Evolutionary conservation across 1,140 invertebrate species (phyloP).

Genomic region (Pseudachorutes palmiensis): DNA sequence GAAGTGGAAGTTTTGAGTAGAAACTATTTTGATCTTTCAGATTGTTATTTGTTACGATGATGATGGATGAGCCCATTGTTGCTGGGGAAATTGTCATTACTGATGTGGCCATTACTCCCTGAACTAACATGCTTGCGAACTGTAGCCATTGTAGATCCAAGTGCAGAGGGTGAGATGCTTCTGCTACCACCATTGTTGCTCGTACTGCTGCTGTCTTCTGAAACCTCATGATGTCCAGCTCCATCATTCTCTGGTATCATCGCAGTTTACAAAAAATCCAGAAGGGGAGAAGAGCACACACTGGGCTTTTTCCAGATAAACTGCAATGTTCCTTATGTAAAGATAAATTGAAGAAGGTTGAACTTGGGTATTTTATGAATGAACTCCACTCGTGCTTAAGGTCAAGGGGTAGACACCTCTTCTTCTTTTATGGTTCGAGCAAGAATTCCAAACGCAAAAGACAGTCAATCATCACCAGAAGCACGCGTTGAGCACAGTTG

Average conservation of each 20-base stretch:
- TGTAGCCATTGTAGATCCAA: neutral
- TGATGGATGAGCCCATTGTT: slow-evolving; percentile 4
- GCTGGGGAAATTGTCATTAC: neutral
- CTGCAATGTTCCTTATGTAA: too few relatives aligned
- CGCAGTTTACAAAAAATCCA: neutral
- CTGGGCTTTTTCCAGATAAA: neutral
- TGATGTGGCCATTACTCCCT: neutral
- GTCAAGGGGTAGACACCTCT: too few relatives aligned
- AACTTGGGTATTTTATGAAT: neutral
- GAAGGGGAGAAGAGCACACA: neutral
- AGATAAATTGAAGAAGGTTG: neutral
- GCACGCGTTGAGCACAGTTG: too few relatives aligned
- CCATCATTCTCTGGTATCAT: neutral
- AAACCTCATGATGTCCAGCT: neutral
- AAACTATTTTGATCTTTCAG: slow-evolving; percentile 1
- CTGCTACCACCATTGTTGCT: neutral
- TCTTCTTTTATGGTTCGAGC: too few relatives aligned
- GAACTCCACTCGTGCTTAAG: neutral
- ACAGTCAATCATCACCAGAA: too few relatives aligned
- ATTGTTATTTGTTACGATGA: neutral
- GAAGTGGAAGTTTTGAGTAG: neutral
- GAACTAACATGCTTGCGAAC: neutral
- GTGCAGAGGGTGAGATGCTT: neutral
- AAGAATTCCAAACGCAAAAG: too few relatives aligned
- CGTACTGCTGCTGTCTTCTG: neutral